Percentiles rank a stretch among this genome's conserved stretches.
Conservation (phyloP, 2,113 vertebrate species). For the Sclerurus mexicanus region DNA sequence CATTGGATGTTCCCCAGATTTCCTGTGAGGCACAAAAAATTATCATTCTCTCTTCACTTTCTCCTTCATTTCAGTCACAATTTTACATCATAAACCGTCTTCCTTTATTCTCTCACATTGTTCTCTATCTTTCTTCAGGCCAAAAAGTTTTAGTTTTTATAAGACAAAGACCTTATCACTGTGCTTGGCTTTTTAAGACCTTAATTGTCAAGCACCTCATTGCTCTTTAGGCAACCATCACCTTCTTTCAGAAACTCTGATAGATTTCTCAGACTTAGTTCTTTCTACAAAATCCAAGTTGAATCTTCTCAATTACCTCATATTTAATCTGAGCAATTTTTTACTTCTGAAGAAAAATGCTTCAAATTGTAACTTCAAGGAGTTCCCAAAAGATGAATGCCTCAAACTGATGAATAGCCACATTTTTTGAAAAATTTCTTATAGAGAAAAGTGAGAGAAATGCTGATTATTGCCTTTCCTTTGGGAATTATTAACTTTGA, state of each 20-base stretch:
- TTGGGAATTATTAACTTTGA: not conserved
- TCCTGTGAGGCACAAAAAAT: not conserved
- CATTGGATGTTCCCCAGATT: not conserved
- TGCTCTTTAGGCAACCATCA: not conserved
- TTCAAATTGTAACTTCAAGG: constrained; percentile 6
- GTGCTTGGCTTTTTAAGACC: not conserved
- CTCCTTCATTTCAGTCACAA: not conserved
- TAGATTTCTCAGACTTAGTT: not conserved
- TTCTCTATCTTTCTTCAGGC: not conserved
- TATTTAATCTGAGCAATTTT: not conserved
- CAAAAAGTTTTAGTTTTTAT: not conserved
- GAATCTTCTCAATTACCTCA: not conserved
- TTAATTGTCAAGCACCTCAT: not conserved
- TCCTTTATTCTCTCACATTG: not conserved
- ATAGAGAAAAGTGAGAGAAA: not conserved
- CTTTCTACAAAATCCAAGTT: not conserved
- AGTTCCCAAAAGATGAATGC: not conserved
- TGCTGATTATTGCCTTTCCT: not conserved
- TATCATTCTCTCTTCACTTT: not conserved
- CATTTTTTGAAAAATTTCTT: not conserved
- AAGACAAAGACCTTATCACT: not conserved
- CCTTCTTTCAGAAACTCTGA: not conserved
- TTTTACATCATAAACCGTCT: not conserved
- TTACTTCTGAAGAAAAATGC: not conserved
- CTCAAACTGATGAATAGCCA: not conserved